These are phyloP conservation scores for Magallana nippona DNA, from an alignment of 2,888 invertebrate species.

Conservation along the genomic window DNA sequence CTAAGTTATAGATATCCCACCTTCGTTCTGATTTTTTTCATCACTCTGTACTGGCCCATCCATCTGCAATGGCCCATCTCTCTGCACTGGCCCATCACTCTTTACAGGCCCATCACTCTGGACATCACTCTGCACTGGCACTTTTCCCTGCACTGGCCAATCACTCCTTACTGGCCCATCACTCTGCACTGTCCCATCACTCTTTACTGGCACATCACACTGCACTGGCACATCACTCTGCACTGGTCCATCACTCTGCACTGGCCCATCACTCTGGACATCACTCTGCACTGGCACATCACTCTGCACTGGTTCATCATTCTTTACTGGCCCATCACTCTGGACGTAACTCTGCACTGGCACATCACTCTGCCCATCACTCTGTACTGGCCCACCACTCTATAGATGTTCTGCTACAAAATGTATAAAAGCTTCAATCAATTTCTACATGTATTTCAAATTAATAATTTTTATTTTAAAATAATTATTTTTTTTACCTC, in stretches of 20 bases:
- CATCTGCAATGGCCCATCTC: too few relatives aligned
- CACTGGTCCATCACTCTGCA: too few relatives aligned
- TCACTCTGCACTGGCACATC: background rate
- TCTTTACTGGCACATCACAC: background rate
- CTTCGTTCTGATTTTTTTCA: too few relatives aligned
- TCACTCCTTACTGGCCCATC: background rate
- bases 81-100: too few relatives aligned
- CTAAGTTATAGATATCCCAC: too few relatives aligned
- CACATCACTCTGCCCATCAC: background rate
- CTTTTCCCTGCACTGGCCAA: background rate
- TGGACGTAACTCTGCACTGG: background rate
- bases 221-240: too few relatives aligned
- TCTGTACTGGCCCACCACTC: background rate
- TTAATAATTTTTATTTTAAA: background rate
- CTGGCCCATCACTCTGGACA: too few relatives aligned
- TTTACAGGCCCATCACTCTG: too few relatives aligned
- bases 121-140: background rate
- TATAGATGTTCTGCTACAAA: constrained; percentile 8
- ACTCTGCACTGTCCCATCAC: background rate
- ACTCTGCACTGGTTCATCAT: background rate
- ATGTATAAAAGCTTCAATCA: background rate
- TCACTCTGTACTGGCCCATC: too few relatives aligned
- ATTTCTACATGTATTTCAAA: constrained; percentile 2
- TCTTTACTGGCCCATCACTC: background rate
- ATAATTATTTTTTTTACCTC: constrained; percentile 11